These are phyloP conservation scores for Micropoecilia bifurca DNA, from an alignment of 2,797 vertebrate species.

Conservation along the genomic window DNA sequence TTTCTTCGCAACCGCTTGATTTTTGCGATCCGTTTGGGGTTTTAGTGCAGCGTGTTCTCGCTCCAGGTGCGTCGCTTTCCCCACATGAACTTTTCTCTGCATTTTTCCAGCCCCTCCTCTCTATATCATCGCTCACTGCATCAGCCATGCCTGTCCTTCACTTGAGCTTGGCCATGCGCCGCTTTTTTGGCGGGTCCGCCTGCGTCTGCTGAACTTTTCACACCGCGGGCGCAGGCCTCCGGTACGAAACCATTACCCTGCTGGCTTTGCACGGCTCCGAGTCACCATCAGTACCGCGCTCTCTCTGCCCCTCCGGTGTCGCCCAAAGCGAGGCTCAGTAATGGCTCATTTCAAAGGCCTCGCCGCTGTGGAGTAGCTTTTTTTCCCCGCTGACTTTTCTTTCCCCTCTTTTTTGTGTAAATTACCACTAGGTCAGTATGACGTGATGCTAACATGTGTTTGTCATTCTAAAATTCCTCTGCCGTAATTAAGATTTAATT, in stretches of 20 bases:
- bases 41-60: not conserved
- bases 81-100: slow-evolving; percentile 49
- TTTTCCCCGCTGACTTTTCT: slow-evolving; percentile 17
- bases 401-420: not conserved
- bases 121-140: slow-evolving; percentile 45
- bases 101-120: slow-evolving; percentile 35
- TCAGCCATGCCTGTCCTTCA: slow-evolving; percentile 51
- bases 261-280: slow-evolving; percentile 52
- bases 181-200: slow-evolving; percentile 49
- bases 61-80: slow-evolving; percentile 37
- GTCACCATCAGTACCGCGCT: slow-evolving; percentile 15
- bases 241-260: slow-evolving; percentile 58
- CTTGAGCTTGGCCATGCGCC: slow-evolving; percentile 55
- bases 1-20: not conserved
- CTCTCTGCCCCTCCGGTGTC: slow-evolving; percentile 20
- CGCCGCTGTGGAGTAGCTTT: slow-evolving; percentile 26
- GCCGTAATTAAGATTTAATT: slow-evolving; percentile 75
- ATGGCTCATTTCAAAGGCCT: slow-evolving; percentile 42
- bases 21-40: not conserved
- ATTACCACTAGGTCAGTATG: slow-evolving; percentile 55
- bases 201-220: slow-evolving; percentile 71
- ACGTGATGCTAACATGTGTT: slow-evolving; percentile 75
- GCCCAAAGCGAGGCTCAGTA: slow-evolving; percentile 26
- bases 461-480: slow-evolving; percentile 71
- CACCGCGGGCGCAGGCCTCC: slow-evolving; percentile 31